phyloP scores from a whole-genome alignment of 1,140 invertebrate genomes.

The Lasioglossum baleicum region DNA sequence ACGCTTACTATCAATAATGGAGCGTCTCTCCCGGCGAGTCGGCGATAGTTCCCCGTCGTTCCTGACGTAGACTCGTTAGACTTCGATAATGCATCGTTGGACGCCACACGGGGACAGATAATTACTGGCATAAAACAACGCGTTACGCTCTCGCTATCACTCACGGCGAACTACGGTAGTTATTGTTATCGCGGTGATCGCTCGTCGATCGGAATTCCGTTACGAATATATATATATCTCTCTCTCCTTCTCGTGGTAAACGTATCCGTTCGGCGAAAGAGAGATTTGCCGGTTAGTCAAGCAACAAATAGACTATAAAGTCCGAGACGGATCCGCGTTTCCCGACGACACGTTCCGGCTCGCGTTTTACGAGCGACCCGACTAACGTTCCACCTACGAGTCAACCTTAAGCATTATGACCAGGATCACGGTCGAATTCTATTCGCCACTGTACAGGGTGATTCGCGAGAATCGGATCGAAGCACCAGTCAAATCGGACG shows the following conservation, averaged over 20 bases:
- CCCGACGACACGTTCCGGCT: not conserved
- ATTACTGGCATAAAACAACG: not conserved
- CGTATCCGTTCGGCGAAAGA: no score
- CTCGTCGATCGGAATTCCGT: no score
- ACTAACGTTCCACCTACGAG: not conserved
- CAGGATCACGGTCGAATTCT: no score
- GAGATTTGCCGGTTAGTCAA: slow-evolving; percentile 7
- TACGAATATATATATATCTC: no score
- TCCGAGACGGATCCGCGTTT: not conserved
- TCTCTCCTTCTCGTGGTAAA: not conserved
- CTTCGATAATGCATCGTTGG: not conserved
- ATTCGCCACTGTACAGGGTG: no score
- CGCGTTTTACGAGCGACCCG: slow-evolving; percentile 24
- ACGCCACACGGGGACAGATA: not conserved
- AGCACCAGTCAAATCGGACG: no score
- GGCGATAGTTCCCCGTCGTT: not conserved
- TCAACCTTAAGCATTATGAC: no score
- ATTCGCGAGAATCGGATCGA: no score
- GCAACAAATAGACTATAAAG: not conserved
- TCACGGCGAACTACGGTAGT: no score
- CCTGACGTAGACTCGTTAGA: not conserved
- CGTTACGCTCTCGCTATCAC: no score
- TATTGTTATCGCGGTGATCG: not conserved
- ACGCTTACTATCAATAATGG: slow-evolving; percentile 65
- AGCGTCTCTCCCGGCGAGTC: slow-evolving; percentile 34